A percentile compares a stretch with the other conserved stretches of the same genome.
Evolutionary conservation across 2,888 invertebrate genomes (phyloP).

Genomic region (Zaprionus obscuricornis): DNA sequence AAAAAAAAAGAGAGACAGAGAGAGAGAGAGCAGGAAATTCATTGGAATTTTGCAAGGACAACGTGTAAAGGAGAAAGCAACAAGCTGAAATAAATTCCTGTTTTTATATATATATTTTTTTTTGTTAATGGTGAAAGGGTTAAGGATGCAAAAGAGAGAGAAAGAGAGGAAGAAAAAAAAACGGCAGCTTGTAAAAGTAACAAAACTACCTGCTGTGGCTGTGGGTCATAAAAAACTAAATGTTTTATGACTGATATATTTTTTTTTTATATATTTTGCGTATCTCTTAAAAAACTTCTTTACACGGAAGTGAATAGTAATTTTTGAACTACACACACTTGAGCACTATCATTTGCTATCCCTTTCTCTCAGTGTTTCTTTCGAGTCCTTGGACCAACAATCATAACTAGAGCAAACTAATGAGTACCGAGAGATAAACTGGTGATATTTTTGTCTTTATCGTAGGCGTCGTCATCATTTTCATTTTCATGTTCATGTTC

Average conservation of each 20-base stretch:
- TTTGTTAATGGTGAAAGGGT: constrained; percentile 75
- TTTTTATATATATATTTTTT: constrained; percentile 19
- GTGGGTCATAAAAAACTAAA: constrained; percentile 64
- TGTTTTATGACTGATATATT: constrained; percentile 65
- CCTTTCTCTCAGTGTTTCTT: constrained; percentile 2
- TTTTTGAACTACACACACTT: too few species aligned
- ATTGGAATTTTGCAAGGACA: constrained; percentile 54
- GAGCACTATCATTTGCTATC: neutral
- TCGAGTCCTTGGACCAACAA: constrained; percentile 51
- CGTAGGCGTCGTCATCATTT: constrained; percentile 10
- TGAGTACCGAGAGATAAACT: constrained; percentile 23
- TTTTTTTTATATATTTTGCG: too few species aligned
- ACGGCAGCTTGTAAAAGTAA: constrained; percentile 20
- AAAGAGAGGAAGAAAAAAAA: constrained; percentile 54
- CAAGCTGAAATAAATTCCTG: neutral
- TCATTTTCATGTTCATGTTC: neutral
- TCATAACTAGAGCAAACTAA: constrained; percentile 61
- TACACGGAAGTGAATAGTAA: constrained; percentile 71
- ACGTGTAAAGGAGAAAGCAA: constrained; percentile 20
- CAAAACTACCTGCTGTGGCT: constrained; percentile 28
- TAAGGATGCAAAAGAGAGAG: too few species aligned
- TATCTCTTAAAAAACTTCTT: constrained; percentile 43
- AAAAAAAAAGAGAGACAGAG: constrained; percentile 30
- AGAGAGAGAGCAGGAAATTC: constrained; percentile 24
- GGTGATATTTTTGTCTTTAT: constrained; percentile 15